Conservation (phyloP, 2,113 vertebrate species). For the Xiphophorus maculatus region DNA sequence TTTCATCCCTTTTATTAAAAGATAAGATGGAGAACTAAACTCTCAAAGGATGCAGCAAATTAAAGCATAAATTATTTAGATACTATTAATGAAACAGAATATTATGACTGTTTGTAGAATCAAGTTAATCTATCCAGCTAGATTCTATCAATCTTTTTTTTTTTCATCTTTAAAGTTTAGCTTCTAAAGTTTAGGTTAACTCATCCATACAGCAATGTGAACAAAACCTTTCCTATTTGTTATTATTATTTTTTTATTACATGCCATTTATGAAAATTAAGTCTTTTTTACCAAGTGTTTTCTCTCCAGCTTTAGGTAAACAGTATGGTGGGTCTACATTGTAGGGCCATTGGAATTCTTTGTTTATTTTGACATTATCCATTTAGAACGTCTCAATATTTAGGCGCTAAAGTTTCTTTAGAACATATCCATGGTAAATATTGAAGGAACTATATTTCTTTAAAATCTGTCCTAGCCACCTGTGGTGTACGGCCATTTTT, state of each 20-base stretch:
- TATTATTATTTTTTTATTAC: too few species aligned
- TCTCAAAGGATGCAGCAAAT: slow-evolving; percentile 43
- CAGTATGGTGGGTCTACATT: neutral
- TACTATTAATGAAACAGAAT: slow-evolving; percentile 7
- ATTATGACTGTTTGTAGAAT: slow-evolving; percentile 9
- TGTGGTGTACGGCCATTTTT: too few species aligned
- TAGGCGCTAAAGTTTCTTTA: neutral
- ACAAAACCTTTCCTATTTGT: neutral
- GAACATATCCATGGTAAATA: neutral
- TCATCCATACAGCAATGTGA: neutral
- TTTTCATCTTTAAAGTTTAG: too few species aligned
- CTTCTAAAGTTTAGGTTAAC: neutral
- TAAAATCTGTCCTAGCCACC: neutral
- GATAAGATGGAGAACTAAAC: slow-evolving; percentile 5
- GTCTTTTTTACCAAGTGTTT: neutral
- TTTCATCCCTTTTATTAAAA: slow-evolving; percentile 19
- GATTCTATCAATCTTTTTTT: too few species aligned
- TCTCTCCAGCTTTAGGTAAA: neutral
- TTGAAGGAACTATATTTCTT: neutral
- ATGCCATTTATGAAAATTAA: too few species aligned
- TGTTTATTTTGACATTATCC: neutral
- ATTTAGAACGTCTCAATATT: neutral
- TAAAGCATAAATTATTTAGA: slow-evolving; percentile 26
- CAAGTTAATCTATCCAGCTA: too few species aligned
- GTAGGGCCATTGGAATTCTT: neutral